Percentiles rank a stretch among this genome's conserved stretches.
phyloP scores from a whole-genome alignment of 2,888 invertebrate genomes.

The Chrysolina americana region DNA sequence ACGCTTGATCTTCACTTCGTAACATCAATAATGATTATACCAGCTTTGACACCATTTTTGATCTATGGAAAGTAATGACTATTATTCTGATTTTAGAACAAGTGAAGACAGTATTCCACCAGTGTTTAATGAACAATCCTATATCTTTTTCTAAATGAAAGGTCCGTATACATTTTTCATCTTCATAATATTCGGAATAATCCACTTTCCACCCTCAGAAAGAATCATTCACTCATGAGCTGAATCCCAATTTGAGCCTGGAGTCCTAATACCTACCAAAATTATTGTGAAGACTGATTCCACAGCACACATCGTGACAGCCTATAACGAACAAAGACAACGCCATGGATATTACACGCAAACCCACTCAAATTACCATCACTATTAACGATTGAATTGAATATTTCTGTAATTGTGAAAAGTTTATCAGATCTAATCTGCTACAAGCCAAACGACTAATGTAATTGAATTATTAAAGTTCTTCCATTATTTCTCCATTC shows the following conservation, averaged over 20 bases:
- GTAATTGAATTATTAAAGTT: constrained; percentile 36
- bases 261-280: not conserved
- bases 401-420: constrained; percentile 39
- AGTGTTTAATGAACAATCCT: no score
- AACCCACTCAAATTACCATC: constrained; percentile 39
- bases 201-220: no score
- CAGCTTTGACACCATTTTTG: no score
- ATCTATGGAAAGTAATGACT: no score
- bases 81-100: no score
- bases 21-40: no score
- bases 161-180: no score
- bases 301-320: constrained; percentile 19
- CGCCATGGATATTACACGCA: constrained; percentile 31
- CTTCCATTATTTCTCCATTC: constrained; percentile 31
- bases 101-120: no score
- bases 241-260: not conserved
- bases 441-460: constrained; percentile 34
- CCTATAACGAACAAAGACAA: constrained; percentile 16
- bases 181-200: no score
- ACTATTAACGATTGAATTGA: constrained; percentile 37
- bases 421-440: constrained; percentile 36
- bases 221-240: no score
- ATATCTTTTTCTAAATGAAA: no score
- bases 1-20: no score
- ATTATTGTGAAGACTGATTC: not conserved